Base-by-base conservation (phyloP, 2,797 vertebrate species). In the Micromesistius poutassou region DNA sequence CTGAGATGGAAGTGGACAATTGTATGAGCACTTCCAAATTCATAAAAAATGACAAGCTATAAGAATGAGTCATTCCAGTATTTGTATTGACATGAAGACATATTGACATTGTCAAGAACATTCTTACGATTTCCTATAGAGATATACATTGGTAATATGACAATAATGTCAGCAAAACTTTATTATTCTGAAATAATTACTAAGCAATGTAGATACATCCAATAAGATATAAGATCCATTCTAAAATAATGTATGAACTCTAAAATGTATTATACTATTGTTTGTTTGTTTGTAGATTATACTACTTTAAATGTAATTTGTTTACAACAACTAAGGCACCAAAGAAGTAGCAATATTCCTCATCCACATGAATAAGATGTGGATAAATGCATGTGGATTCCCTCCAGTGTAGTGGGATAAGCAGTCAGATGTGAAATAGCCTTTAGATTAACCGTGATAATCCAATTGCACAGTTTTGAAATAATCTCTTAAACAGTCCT, bases 351-450 rank as follows among this genome's bases (percentile, higher is more conserved):
- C 46, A 22, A 62, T 62, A 25, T 1, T 62, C 7, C n/a, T 62
- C 19, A n/a, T 62, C 50, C 50, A 62, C 22, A n/a, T 62, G 22
- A 62, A 62, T 55, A 7, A n/a, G n/a, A n/a, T 55, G 22, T 55
- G 50, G 50, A 50, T 50, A 50, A 8, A 5, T 62, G 8, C 5
- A 62, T 62, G 22, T 62, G 50, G 50, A 62, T 66, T 66, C 55
- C 6, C 2, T 66, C n/a, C 55, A 66, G n/a, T 66, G 55, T 28
- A 28, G 55, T 28, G 1, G n/a, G 55, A 4, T 28, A 7, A 8
- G 14, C 30, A 77, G 76, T 9, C 35, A 77, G 76, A 28, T 66
- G 74, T 36, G 68, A 78, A 46, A 30, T 30, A 75, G 62, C 16
- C 28, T 74, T 46, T 70, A 30, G 35, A 73, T 74, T 74, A 78